A percentile compares a stretch with the other conserved stretches of the same genome.
Conservation (phyloP, 2,888 invertebrate species). For the Prosopocoilus inquinatus region DNA sequence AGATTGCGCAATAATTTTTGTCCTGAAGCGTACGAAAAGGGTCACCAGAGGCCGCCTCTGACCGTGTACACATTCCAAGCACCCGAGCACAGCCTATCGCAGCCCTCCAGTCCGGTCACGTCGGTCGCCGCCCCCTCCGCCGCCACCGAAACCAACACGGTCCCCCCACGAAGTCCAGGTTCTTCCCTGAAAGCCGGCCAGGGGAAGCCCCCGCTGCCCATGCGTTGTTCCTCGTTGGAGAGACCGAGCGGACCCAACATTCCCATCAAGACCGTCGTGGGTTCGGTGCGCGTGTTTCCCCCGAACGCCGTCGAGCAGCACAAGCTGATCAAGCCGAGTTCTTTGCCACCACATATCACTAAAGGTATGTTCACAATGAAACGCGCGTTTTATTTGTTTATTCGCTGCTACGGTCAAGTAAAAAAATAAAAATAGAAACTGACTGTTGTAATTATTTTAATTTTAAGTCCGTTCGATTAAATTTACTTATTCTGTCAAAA, state of each 20-base stretch:
- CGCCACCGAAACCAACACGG: conserved; percentile 28
- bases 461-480: too few relatives aligned
- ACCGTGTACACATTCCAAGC: conserved; percentile 87
- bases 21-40: conserved; percentile 75
- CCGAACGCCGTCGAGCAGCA: conserved; percentile 55
- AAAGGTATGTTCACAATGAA: conserved; percentile 56
- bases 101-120: conserved; percentile 54
- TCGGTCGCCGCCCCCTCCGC: conserved; percentile 29
- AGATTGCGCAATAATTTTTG: conserved; percentile 11
- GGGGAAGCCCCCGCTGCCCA: conserved; percentile 67
- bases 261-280: conserved; percentile 55
- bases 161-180: conserved; percentile 50
- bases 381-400: too few relatives aligned
- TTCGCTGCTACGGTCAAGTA: too few relatives aligned
- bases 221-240: conserved; percentile 83
- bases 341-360: conserved; percentile 73
- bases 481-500: too few relatives aligned
- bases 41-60: conserved; percentile 79
- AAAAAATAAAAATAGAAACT: too few relatives aligned
- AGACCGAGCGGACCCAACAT: conserved; percentile 61
- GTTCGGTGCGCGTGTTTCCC: conserved; percentile 48
- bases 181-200: conserved; percentile 40
- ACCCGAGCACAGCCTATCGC: conserved; percentile 61
- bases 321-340: conserved; percentile 61
- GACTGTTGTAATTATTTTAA: too few relatives aligned